Conservation (phyloP, 2,888 invertebrate species). For the Encarsia formosa region DNA sequence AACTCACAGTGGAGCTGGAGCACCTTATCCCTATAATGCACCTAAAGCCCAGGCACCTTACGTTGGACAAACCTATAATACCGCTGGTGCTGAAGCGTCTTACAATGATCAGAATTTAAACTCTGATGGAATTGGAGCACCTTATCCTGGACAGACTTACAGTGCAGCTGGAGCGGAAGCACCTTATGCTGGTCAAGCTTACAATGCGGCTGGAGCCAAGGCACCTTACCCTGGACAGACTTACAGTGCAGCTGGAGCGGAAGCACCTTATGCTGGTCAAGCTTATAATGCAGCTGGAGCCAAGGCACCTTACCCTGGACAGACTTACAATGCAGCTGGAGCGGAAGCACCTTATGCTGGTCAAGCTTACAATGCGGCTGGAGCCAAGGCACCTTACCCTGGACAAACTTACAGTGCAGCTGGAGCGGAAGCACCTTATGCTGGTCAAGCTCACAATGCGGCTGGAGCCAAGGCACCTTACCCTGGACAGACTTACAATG, state of each 20-base stretch:
- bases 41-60: too few species aligned
- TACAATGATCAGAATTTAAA: slow-evolving; percentile 7
- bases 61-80: background rate
- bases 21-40: background rate
- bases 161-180: background rate
- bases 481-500: slow-evolving; percentile 15
- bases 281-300: slow-evolving; percentile 10
- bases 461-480: background rate
- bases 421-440: background rate
- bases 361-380: too few species aligned
- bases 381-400: slow-evolving; percentile 1
- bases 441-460: slow-evolving; percentile 13
- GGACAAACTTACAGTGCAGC: slow-evolving; percentile 3
- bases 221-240: too few species aligned
- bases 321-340: slow-evolving; percentile 1
- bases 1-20: slow-evolving; percentile 9
- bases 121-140: background rate
- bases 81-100: background rate
- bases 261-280: slow-evolving; percentile 16
- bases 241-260: background rate
- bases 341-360: too few species aligned
- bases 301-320: slow-evolving; percentile 1
- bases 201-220: too few species aligned
- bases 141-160: slow-evolving; percentile 1
- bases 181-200: background rate